Conservation (phyloP, 2,888 invertebrate genomes). For the Vanessa cardui region DNA sequence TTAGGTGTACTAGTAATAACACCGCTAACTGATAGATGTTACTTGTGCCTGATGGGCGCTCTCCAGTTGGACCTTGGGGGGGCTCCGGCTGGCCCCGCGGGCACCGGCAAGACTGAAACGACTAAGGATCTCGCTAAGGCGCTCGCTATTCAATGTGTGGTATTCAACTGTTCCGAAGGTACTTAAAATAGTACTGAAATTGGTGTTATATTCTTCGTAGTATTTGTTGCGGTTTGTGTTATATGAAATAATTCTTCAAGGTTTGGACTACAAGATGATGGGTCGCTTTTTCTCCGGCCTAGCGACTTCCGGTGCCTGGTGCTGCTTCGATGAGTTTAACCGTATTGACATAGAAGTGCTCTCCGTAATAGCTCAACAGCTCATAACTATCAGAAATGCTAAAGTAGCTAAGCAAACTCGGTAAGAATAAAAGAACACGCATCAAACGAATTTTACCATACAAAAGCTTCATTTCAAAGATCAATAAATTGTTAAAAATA, state of each 20-base stretch:
- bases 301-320: slow-evolving; percentile 96
- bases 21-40: slow-evolving; percentile 94
- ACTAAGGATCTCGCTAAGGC: slow-evolving; percentile 95
- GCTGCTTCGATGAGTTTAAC: slow-evolving; percentile 96
- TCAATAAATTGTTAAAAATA: no score
- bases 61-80: slow-evolving; percentile 93
- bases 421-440: slow-evolving; percentile 43
- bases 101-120: slow-evolving; percentile 95
- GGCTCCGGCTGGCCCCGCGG: slow-evolving; percentile 93
- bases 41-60: slow-evolving; percentile 94
- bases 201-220: no score
- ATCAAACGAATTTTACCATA: no score
- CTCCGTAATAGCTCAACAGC: slow-evolving; percentile 94
- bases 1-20: slow-evolving; percentile 92
- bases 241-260: slow-evolving; percentile 45
- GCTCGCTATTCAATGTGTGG: slow-evolving; percentile 94
- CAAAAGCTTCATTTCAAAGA: no score
- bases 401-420: slow-evolving; percentile 85
- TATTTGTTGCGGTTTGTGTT: no score
- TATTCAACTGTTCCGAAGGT: slow-evolving; percentile 96
- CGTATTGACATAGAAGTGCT: slow-evolving; percentile 95
- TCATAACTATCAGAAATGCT: slow-evolving; percentile 94
- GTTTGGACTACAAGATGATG: slow-evolving; percentile 90
- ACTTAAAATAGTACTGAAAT: neutral
- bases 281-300: slow-evolving; percentile 94